These are phyloP conservation scores for Promerops cafer DNA, from an alignment of 2,113 vertebrate species.

Conservation along the genomic window DNA sequence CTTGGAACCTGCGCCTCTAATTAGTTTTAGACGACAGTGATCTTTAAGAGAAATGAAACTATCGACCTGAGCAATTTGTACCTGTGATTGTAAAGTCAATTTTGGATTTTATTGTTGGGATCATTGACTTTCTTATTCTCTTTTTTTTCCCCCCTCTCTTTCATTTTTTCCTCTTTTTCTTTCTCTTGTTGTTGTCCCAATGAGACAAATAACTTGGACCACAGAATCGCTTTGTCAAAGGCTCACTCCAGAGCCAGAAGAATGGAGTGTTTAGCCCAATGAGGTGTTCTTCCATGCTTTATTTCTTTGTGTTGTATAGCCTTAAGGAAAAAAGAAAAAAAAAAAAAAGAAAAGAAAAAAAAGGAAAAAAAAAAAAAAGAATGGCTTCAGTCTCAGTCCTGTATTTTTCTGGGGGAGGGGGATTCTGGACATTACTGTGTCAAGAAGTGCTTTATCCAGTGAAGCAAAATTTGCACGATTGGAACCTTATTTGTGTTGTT, in stretches of 20 bases:
- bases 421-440: slow-evolving; percentile 81
- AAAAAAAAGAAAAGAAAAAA: not conserved
- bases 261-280: slow-evolving; percentile 57
- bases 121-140: slow-evolving; percentile 71
- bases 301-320: slow-evolving; percentile 89
- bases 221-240: slow-evolving; percentile 63
- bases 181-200: slow-evolving; percentile 3
- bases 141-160: slow-evolving; percentile 16
- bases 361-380: slow-evolving; percentile 55
- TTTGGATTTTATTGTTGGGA: slow-evolving; percentile 85
- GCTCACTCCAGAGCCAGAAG: slow-evolving; percentile 59
- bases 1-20: slow-evolving; percentile 81
- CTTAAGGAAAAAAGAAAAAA: slow-evolving; percentile 69
- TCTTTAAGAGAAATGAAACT: slow-evolving; percentile 84
- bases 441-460: slow-evolving; percentile 89
- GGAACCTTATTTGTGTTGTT: slow-evolving; percentile 82
- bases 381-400: slow-evolving; percentile 80
- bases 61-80: slow-evolving; percentile 81
- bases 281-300: slow-evolving; percentile 79
- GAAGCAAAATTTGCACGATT: slow-evolving; percentile 93
- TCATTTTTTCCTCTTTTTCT: slow-evolving; percentile 55
- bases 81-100: slow-evolving; percentile 81
- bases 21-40: slow-evolving; percentile 82
- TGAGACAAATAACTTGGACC: slow-evolving; percentile 64
- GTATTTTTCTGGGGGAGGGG: slow-evolving; percentile 73